Evolutionary conservation across 2,888 invertebrate species (phyloP), one percentile per base, ranked within the genome.

Genomic region (Empis stercorea): DNA sequence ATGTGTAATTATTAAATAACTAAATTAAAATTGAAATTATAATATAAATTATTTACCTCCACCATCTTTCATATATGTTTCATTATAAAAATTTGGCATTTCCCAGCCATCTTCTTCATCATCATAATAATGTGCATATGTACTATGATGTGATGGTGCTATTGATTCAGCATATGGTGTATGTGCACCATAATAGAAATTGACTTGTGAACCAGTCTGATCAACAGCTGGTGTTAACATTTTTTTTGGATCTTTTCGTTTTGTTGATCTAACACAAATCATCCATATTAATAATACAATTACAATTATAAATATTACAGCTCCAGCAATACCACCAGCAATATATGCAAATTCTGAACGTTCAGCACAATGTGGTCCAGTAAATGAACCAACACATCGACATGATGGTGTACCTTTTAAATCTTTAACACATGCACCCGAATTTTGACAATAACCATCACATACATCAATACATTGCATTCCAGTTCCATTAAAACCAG

Each of bases 51-150:
- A 27, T 38, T 41, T 16, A 4, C 2, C 49, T 59, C 57, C 51
- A 67, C 68, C 80, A 73, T 89, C 89, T 72, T 93, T 93, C 91
- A 93, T 91, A 63, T 93, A 93, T 2, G 92, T 91, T 71, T 93
- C 93, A 66, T 92, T 92, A 71, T 93, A 93, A 70, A 93, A 93
- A 70, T 93, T 93, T 0, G 93, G 93, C 93, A 93, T 93, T 65
- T 93, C 93, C 93, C 93, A 93, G 42, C 92, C 93, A 59, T 93
- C 93, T 68, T 93, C 93, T 63, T 93, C 93, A 58, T 93, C 92
- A 63, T 93, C 92, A 59, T 93, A 93, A 66, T 93, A 93, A 65
- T 93, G 93, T 4, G 93, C 93, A 67, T 93, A 93, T 0, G 93
- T 93, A 43, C 91, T 92, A 63, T 93, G 93, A 68, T 93, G 93